Conservation (phyloP, 1,140 invertebrate genomes). For the Drosophila saltans region DNA sequence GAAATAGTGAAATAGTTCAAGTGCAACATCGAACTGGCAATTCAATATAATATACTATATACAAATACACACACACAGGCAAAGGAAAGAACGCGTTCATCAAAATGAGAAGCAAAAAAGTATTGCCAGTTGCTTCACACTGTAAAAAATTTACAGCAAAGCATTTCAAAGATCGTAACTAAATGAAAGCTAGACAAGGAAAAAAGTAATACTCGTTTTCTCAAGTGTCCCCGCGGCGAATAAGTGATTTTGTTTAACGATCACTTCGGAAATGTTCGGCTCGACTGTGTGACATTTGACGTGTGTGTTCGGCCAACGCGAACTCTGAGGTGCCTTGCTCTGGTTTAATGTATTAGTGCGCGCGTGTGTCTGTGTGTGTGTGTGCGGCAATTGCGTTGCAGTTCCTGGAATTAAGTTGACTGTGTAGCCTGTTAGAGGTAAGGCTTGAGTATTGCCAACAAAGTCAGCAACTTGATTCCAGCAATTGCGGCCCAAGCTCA, state of each 20-base stretch:
- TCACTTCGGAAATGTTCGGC: too few relatives aligned
- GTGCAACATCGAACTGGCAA: conserved; percentile 36
- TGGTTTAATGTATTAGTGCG: background rate
- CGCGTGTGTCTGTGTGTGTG: conserved; percentile 23
- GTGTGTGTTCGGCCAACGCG: too few relatives aligned
- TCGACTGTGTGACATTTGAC: too few relatives aligned
- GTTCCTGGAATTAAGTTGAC: conserved; percentile 84
- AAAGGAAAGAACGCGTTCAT: conserved; percentile 27
- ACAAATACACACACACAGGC: conserved; percentile 26
- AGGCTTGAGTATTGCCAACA: conserved; percentile 72
- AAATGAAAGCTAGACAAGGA: too few relatives aligned
- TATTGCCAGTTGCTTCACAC: too few relatives aligned
- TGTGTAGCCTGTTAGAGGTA: conserved; percentile 77
- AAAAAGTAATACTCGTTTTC: too few relatives aligned
- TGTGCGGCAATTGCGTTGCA: conserved; percentile 66
- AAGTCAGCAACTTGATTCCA: conserved; percentile 84
- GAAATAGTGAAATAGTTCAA: conserved; percentile 52
- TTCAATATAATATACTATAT: background rate
- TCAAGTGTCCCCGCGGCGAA: too few relatives aligned
- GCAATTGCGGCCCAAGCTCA: conserved; percentile 77
- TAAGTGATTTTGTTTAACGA: too few relatives aligned
- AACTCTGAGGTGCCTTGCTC: too few relatives aligned
- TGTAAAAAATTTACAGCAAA: too few relatives aligned
- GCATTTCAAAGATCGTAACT: too few relatives aligned
- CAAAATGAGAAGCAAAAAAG: background rate